Base-by-base conservation (phyloP, 2,888 invertebrate genomes). In the Vesta saturnalis region DNA sequence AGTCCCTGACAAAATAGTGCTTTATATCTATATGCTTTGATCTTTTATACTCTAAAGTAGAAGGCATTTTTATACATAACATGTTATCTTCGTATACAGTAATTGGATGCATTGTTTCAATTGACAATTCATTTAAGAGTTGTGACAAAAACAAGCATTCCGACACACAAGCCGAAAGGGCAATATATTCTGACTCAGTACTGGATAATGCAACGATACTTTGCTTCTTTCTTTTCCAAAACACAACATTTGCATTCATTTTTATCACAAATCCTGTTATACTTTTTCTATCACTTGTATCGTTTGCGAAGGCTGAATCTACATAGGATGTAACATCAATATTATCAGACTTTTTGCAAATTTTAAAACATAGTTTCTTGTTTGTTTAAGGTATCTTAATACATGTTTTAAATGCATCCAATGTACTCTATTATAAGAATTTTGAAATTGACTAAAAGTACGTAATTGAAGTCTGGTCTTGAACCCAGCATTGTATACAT, bases 201-300 rank as follows among this genome's bases (percentile, higher is more conserved):
- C 69, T 63, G n/a, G 71, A 62, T 52, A 70, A 16, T 14, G 71
- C 47, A 1, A 70, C 65, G 55, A 60, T 43, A 56, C 43, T 55
- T 63, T 72, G 68, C 19, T 71, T 72, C 16, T 66, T 72, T 18
- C n/a, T n/a, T n/a, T n/a, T n/a, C n/a, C n/a, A n/a, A n/a, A n/a
- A n/a, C n/a, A n/a, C n/a, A n/a, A n/a, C n/a, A n/a, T n/a, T n/a
- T n/a, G n/a, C n/a, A n/a, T n/a, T n/a, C n/a, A n/a, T n/a, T n/a
- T n/a, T n/a, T n/a, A n/a, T n/a, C n/a, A n/a, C n/a, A n/a, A n/a
- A n/a, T n/a, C n/a, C n/a, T n/a, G n/a, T n/a, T n/a, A n/a, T n/a
- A n/a, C n/a, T n/a, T n/a, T n/a, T n/a, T n/a, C n/a, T n/a, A n/a
- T n/a, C n/a, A n/a, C n/a, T n/a, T n/a, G n/a, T n/a, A n/a, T n/a